phyloP scores from a whole-genome alignment of 2,113 vertebrate genomes.

The Rutilus rutilus region DNA sequence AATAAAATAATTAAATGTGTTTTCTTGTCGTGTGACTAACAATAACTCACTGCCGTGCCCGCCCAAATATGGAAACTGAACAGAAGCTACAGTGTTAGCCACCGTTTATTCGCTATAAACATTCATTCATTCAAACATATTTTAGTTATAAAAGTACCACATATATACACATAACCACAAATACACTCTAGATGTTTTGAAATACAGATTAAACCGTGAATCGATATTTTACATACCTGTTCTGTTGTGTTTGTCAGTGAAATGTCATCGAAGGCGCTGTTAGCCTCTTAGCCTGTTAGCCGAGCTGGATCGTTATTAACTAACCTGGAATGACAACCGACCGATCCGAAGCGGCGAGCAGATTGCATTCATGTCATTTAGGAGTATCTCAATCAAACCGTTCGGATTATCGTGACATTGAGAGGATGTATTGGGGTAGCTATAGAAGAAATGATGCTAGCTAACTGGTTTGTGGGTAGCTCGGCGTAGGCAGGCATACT shows the following conservation, averaged over 20 bases:
- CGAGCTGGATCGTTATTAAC: conserved; percentile 52
- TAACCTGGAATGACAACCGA: conserved; percentile 20
- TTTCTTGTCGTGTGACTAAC: conserved; percentile 32
- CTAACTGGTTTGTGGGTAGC: conserved; percentile 63
- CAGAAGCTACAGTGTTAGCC: conserved; percentile 41
- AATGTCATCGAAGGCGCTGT: conserved; percentile 64
- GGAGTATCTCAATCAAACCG: not conserved
- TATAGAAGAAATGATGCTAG: conserved; percentile 45
- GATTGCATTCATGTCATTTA: conserved; percentile 34
- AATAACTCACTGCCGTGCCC: conserved; percentile 45
- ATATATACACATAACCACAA: not conserved
- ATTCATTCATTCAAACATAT: not conserved
- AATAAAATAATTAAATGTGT: not conserved
- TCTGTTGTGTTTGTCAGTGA: conserved; percentile 54
- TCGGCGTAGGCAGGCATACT: conserved; percentile 53
- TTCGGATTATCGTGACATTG: not conserved
- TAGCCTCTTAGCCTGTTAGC: conserved; percentile 47
- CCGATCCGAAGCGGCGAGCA: not conserved
- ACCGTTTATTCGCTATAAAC: not conserved
- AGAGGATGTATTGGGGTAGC: not conserved
- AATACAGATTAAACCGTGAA: not conserved
- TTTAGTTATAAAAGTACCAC: not conserved
- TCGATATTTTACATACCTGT: conserved; percentile 65
- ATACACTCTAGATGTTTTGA: not conserved
- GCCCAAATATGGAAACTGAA: conserved; percentile 54